Conservation (phyloP, 2,888 invertebrate genomes). For the Allacma fusca region DNA sequence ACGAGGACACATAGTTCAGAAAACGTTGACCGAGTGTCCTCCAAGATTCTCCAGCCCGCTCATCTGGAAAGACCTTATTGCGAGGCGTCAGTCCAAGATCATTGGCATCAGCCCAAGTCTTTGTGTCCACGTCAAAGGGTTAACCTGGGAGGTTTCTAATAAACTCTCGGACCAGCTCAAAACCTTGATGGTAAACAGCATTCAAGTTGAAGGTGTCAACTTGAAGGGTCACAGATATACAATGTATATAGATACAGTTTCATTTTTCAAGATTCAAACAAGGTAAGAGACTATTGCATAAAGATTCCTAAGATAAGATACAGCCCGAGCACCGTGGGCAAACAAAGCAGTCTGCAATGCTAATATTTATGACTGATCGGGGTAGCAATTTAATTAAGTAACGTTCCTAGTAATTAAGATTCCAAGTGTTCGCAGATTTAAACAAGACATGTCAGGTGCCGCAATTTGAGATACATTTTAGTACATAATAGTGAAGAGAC, state of each 20-base stretch:
- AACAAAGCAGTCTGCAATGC: too few species aligned
- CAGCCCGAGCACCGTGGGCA: too few species aligned
- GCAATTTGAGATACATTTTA: neutral
- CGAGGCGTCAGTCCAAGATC: neutral
- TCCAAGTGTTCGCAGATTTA: too few species aligned
- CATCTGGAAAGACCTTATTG: neutral
- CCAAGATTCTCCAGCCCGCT: neutral
- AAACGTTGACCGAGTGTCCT: neutral
- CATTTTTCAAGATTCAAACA: too few species aligned
- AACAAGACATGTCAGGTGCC: neutral
- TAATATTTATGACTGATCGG: neutral
- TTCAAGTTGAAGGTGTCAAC: too few species aligned
- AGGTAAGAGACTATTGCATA: too few species aligned
- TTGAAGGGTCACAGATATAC: too few species aligned
- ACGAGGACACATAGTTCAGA: neutral
- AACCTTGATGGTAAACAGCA: too few species aligned
- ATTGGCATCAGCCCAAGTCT: neutral
- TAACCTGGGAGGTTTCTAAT: neutral
- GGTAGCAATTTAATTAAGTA: conserved; percentile 1
- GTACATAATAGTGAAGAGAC: neutral
- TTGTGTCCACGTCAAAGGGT: neutral
- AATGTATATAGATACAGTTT: too few species aligned
- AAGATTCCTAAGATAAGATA: too few species aligned
- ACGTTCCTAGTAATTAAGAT: neutral
- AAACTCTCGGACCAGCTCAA: neutral